Evolutionary conservation across 1,140 invertebrate genomes (phyloP).

Genomic region (Drosophila nasuta): DNA sequence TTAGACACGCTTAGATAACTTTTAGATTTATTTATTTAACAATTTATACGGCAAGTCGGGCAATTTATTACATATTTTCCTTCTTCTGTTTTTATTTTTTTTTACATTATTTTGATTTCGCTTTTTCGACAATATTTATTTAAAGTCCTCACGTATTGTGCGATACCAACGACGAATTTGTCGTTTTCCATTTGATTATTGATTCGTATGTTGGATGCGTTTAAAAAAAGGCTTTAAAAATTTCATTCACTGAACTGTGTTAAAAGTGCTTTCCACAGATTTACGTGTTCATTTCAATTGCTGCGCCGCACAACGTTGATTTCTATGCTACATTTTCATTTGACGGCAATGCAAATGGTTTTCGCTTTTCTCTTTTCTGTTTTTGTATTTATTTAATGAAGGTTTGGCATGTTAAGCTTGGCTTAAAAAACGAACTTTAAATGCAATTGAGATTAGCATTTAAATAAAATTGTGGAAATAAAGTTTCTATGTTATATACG

Average conservation of each 20-base stretch:
- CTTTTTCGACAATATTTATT: conserved; percentile 19
- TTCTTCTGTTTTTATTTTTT: conserved; percentile 15
- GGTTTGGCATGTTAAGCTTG: background rate
- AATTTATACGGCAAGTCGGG: conserved; percentile 52
- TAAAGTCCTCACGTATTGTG: conserved; percentile 28
- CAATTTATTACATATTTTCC: conserved; percentile 62
- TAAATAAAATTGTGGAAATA: background rate
- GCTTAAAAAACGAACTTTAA: background rate
- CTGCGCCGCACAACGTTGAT: background rate
- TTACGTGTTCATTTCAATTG: background rate
- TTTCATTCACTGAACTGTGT: background rate
- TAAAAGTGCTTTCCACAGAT: background rate
- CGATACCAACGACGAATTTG: background rate
- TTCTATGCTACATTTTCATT: background rate
- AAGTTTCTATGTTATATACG: no score
- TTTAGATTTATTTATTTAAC: conserved; percentile 75
- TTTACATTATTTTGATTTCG: conserved; percentile 15
- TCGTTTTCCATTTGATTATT: conserved; percentile 3
- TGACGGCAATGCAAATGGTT: background rate
- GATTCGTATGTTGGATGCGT: conserved; percentile 1
- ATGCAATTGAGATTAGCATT: background rate
- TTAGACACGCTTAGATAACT: conserved; percentile 73
- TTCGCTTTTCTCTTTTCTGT: no score
- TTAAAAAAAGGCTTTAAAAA: conserved; percentile 3
- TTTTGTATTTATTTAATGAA: background rate